Percentiles rank a stretch among this genome's conserved stretches.
These are phyloP conservation scores for Sarcophilus harrisii DNA, from an alignment of 2,797 vertebrate species.

Conservation along the genomic window DNA sequence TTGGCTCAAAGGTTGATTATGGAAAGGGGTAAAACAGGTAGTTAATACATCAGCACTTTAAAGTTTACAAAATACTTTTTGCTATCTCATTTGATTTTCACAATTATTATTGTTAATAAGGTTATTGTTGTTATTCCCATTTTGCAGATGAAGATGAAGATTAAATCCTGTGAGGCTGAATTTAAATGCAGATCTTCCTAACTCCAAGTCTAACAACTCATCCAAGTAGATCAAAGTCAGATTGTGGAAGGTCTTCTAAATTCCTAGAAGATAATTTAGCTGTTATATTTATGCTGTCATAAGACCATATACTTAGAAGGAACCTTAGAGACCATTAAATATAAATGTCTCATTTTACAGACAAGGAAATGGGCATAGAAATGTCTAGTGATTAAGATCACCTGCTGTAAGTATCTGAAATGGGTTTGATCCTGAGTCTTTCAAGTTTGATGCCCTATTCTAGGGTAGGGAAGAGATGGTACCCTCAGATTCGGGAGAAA, in stretches of 20 bases:
- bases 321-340: not conserved
- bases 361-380: not conserved
- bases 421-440: not conserved
- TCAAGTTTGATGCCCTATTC: not conserved
- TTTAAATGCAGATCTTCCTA: not conserved
- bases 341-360: not conserved
- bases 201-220: not conserved
- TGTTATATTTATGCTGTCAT: not conserved
- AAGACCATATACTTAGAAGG: not conserved
- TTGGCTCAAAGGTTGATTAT: not conserved
- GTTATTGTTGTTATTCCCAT: not conserved
- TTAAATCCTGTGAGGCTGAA: not conserved
- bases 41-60: not conserved
- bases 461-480: not conserved
- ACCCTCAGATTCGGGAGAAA: not conserved
- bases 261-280: not conserved
- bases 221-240: not conserved
- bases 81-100: not conserved
- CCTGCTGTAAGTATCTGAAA: not conserved
- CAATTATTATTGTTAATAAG: not conserved
- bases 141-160: slow-evolving; percentile 12
- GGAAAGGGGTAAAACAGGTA: not conserved
- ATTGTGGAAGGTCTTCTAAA: not conserved
- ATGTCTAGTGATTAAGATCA: not conserved
- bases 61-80: not conserved